phyloP scores from a whole-genome alignment of 1,140 invertebrate species.

The Gonatopus flavifemur region DNA sequence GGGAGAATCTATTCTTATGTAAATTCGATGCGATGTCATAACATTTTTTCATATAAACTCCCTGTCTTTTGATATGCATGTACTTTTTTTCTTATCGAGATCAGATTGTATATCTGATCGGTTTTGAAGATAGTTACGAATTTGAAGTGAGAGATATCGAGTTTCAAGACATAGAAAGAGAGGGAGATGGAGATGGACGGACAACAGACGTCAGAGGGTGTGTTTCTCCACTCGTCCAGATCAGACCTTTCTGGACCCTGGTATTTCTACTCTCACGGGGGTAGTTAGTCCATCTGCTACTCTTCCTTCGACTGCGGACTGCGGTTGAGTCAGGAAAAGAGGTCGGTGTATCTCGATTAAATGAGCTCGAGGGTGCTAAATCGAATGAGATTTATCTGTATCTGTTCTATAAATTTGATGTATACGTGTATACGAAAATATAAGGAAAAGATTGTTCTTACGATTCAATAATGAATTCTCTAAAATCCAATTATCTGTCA shows the following conservation, averaged over 20 bases:
- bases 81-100: slow-evolving; percentile 7
- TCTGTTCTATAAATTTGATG: too few relatives aligned
- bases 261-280: slow-evolving; percentile 40
- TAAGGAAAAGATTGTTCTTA: too few relatives aligned
- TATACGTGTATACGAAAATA: not conserved
- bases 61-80: too few relatives aligned
- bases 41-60: too few relatives aligned
- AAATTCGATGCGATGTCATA: too few relatives aligned
- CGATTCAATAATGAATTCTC: too few relatives aligned
- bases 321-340: slow-evolving; percentile 21
- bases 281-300: slow-evolving; percentile 53
- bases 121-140: slow-evolving; percentile 22
- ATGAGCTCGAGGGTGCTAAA: slow-evolving; percentile 17
- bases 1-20: too few relatives aligned
- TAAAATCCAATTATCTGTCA: too few relatives aligned
- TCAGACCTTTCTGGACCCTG: slow-evolving; percentile 13
- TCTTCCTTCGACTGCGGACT: too few relatives aligned
- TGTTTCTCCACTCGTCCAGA: slow-evolving; percentile 20
- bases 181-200: slow-evolving; percentile 35
- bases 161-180: slow-evolving; percentile 19
- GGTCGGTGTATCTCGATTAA: slow-evolving; percentile 1
- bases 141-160: slow-evolving; percentile 30
- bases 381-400: slow-evolving; percentile 15
- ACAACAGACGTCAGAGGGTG: slow-evolving; percentile 39
- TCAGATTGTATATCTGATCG: slow-evolving; percentile 20